Evolutionary conservation across 2,888 invertebrate genomes (phyloP).

Genomic region (Aphodius sticticus): DNA sequence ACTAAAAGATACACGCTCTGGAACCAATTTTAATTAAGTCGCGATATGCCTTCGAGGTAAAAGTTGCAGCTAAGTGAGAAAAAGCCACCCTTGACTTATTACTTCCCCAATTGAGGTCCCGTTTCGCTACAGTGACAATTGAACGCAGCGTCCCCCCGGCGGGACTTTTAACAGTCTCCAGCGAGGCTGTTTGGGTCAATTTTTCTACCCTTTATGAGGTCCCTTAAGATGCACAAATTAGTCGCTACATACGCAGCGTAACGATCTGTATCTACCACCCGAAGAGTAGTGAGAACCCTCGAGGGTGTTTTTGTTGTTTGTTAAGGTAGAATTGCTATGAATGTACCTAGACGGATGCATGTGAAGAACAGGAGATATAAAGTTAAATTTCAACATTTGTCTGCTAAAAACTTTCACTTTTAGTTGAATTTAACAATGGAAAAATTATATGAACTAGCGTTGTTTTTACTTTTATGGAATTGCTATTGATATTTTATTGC

Average conservation of each 20-base stretch:
- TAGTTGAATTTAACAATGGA: no score
- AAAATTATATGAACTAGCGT: no score
- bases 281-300: not conserved
- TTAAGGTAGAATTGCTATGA: not conserved
- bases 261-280: not conserved
- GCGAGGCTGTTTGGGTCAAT: not conserved
- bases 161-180: not conserved
- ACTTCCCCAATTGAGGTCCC: not conserved
- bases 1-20: not conserved
- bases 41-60: not conserved
- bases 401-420: no score
- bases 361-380: no score
- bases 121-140: not conserved
- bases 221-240: not conserved
- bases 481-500: no score
- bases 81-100: not conserved
- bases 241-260: not conserved
- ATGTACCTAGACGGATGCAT: no score
- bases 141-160: not conserved
- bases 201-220: not conserved
- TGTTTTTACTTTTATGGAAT: no score
- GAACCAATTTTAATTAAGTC: not conserved
- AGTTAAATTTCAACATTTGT: no score
- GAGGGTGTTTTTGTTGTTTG: not conserved
- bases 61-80: not conserved